Percentiles rank a stretch among this genome's conserved stretches.
Evolutionary conservation across 1,140 invertebrate species (phyloP).

Genomic region (Akabosia matsudoensis): DNA sequence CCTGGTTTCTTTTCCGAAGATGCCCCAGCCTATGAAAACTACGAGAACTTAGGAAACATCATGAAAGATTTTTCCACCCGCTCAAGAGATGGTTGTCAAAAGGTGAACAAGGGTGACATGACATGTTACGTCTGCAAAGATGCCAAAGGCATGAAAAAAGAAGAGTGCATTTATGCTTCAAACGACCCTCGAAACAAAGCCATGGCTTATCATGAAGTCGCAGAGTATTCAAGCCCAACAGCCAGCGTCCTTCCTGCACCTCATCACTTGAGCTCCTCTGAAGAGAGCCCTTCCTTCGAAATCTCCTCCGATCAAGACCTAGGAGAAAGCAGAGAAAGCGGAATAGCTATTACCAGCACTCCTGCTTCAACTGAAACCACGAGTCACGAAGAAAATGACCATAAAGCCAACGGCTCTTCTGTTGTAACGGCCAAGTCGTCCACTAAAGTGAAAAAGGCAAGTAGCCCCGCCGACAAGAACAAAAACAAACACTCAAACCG

Average conservation of each 20-base stretch:
- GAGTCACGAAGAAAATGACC: background rate
- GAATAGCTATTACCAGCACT: background rate
- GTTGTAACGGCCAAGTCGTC: too few species aligned
- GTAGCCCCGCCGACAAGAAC: background rate
- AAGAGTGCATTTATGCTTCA: constrained; percentile 45
- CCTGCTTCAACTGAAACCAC: background rate
- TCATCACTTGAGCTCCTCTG: background rate
- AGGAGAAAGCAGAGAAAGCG: background rate
- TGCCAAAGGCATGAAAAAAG: constrained; percentile 41
- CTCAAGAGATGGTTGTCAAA: constrained; percentile 38
- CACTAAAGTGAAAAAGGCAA: background rate
- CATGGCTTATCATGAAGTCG: constrained; percentile 45
- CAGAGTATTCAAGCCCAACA: constrained; percentile 41
- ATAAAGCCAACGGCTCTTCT: too few species aligned
- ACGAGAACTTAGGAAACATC: constrained; percentile 34
- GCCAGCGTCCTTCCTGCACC: constrained; percentile 30
- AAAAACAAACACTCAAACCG: background rate
- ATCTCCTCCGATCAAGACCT: background rate
- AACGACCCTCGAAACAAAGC: constrained; percentile 39
- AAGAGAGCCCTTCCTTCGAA: background rate
- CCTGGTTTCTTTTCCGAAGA: constrained; percentile 16
- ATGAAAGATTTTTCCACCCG: constrained; percentile 32
- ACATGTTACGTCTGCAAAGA: constrained; percentile 43
- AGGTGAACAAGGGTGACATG: constrained; percentile 42
- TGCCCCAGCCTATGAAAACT: background rate